phyloP scores from a whole-genome alignment of 2,888 invertebrate species.

The Caenorhabditis macrosperma region DNA sequence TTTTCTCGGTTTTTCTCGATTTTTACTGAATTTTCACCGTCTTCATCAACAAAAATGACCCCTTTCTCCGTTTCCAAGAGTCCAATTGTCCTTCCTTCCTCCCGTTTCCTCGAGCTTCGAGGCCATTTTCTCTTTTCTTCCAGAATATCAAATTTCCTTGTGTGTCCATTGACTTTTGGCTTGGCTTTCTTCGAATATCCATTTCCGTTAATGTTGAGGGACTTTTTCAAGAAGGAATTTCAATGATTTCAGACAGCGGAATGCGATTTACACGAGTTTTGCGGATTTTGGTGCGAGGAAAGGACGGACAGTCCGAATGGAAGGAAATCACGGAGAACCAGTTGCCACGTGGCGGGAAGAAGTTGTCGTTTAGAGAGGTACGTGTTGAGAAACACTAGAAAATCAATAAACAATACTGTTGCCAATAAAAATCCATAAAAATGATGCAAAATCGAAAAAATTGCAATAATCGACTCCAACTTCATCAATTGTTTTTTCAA shows the following conservation, averaged over 20 bases:
- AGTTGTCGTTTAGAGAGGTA: constrained; percentile 67
- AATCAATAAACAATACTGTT: no score
- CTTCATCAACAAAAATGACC: neutral
- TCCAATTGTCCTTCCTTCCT: constrained; percentile 6
- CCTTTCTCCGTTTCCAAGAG: neutral
- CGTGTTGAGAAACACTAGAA: neutral
- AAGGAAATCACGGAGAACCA: constrained; percentile 65
- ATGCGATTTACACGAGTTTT: constrained; percentile 46
- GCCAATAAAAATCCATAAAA: no score
- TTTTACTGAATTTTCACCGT: neutral
- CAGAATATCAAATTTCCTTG: constrained; percentile 22
- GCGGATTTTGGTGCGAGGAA: constrained; percentile 58
- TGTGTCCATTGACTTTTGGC: neutral
- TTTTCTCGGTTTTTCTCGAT: neutral
- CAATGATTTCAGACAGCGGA: neutral
- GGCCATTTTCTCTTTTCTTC: neutral
- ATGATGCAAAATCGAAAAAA: no score
- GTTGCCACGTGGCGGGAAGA: constrained; percentile 71
- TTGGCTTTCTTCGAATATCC: no score
- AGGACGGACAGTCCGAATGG: constrained; percentile 62
- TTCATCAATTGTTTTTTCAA: no score
- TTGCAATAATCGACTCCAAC: no score
- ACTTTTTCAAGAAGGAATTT: no score
- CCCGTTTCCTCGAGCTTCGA: no score
- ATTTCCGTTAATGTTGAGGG: no score